Conservation (phyloP, 2,888 invertebrate genomes). For the Chrysotoxum bicinctum region DNA sequence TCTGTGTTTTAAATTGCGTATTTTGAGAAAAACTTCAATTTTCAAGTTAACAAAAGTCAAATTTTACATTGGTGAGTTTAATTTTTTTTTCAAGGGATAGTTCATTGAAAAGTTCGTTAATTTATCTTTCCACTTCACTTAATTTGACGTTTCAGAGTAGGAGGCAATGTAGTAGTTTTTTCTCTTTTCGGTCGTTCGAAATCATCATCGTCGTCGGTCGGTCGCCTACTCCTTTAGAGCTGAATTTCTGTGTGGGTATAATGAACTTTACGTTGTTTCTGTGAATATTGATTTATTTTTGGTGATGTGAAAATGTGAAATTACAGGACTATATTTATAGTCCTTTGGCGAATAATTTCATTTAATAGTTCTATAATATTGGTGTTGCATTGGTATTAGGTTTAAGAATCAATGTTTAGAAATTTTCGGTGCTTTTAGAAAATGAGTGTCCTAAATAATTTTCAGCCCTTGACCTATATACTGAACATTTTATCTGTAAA, state of each 20-base stretch:
- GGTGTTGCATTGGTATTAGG: background rate
- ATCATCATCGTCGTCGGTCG: conserved; percentile 37
- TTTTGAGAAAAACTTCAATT: conserved; percentile 8
- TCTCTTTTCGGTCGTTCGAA: conserved; percentile 8
- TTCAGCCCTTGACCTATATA: conserved; percentile 72
- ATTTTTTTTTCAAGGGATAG: background rate
- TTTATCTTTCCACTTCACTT: background rate
- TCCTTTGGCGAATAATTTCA: conserved; percentile 8
- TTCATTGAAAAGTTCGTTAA: conserved; percentile 9
- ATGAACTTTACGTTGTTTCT: conserved; percentile 65
- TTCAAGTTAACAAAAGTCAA: conserved; percentile 18
- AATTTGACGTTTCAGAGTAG: conserved; percentile 39
- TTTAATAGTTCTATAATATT: background rate
- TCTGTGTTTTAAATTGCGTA: conserved; percentile 20
- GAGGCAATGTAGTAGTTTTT: conserved; percentile 26
- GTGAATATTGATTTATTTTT: conserved; percentile 59
- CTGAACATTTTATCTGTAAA: conserved; percentile 40
- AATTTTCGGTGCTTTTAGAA: background rate
- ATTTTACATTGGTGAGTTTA: conserved; percentile 48
- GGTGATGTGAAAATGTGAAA: conserved; percentile 41
- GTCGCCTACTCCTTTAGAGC: conserved; percentile 57
- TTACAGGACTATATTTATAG: background rate
- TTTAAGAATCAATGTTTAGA: background rate
- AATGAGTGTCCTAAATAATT: conserved; percentile 53
- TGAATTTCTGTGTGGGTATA: conserved; percentile 66